Evolutionary conservation across 2,888 invertebrate genomes (phyloP).

Genomic region (Heliconius sara): DNA sequence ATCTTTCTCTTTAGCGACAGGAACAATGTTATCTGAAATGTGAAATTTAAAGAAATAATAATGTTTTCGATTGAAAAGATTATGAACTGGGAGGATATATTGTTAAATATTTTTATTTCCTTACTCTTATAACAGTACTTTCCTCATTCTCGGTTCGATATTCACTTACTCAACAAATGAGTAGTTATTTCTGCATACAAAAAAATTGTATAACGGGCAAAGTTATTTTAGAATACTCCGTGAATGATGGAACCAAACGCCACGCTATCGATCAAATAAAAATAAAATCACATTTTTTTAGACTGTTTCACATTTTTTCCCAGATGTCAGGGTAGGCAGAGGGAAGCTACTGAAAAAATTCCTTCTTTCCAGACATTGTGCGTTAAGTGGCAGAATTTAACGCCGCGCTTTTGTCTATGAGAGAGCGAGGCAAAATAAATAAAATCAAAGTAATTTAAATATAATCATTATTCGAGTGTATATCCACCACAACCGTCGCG

Average conservation of each 20-base stretch:
- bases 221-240: too few species aligned
- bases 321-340: neutral
- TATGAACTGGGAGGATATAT: too few species aligned
- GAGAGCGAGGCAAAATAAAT: neutral
- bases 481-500: neutral
- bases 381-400: neutral
- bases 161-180: neutral
- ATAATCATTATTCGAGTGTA: neutral
- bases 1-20: slow-evolving; percentile 34
- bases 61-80: too few species aligned
- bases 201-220: too few species aligned
- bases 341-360: too few species aligned
- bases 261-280: too few species aligned
- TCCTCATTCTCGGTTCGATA: neutral
- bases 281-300: neutral
- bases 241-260: too few species aligned
- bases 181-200: too few species aligned
- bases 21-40: slow-evolving; percentile 43
- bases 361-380: neutral
- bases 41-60: slow-evolving; percentile 7
- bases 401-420: neutral
- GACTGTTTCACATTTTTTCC: neutral
- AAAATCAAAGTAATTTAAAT: neutral
- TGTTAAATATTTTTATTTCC: too few species aligned
- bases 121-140: neutral